Base-by-base conservation (phyloP, 64 coral and sea anemone species). In the Porites lutea region DNA sequence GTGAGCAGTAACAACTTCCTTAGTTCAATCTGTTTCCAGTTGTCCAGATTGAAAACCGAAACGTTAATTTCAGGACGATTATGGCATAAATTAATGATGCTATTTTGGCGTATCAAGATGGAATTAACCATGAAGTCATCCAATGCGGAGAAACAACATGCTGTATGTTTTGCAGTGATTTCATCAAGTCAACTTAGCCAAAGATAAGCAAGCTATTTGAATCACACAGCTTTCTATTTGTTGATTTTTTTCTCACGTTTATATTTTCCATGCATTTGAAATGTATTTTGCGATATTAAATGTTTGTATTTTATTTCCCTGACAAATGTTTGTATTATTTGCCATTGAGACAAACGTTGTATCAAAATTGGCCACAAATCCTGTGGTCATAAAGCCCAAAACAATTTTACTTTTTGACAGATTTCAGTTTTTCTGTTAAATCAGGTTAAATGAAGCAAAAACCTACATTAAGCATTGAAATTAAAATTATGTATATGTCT, bases 351-450 rank as follows among this genome's bases (percentile, higher is more conserved):
- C 12, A 4, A 11, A 11, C 0, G 5, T 55, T 55, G 53, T 71
- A 71, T 71, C 67, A 71, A 71, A 71, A 11, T 43, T 71, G 23
- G 67, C 67, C 67, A 20, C 67, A 71, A 23, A 23, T 71, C 67
- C 67, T 71, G 67, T 6, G 68, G 68, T 71, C 27, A 37, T 37
- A 37, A 37, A 37, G 27, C 27, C 27, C 27, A 37, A 37, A 37
- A 37, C 27, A 37, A 37, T 37, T 37, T 37, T 37, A 37, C 27
- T 37, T 37, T 37, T 37, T 2, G 58, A 7, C 58, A 9, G 2
- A 1, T 59, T 59, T 59, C 58, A 59, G 58, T 37, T 37, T 37
- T 37, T 37, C 27, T 37, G 27, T 37, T 37, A 37, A 37, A 37
- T 37, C 27, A 37, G 0, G 27, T 37, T 37, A 37, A 37, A 37